These are phyloP conservation scores for Epinotia demarniana DNA, from an alignment of 2,888 invertebrate genomes.

Conservation along the genomic window DNA sequence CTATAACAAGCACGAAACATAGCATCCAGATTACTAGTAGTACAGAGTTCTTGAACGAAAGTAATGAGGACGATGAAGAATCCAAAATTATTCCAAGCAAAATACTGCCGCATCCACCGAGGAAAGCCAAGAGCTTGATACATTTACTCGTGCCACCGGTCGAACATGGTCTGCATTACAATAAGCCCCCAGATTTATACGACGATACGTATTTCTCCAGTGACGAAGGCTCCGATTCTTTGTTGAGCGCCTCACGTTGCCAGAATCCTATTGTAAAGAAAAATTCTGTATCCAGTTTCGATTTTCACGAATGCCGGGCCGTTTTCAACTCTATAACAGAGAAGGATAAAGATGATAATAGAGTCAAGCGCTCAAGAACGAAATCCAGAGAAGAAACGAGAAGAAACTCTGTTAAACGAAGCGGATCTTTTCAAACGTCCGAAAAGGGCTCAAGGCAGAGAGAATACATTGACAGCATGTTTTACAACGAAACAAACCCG, in stretches of 20 bases:
- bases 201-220: slow-evolving; percentile 85
- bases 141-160: slow-evolving; percentile 87
- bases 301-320: slow-evolving; percentile 82
- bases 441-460: slow-evolving; percentile 77
- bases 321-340: slow-evolving; percentile 85
- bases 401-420: slow-evolving; percentile 73
- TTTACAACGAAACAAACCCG: slow-evolving; percentile 80
- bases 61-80: slow-evolving; percentile 82
- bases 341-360: slow-evolving; percentile 72
- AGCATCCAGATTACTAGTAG: slow-evolving; percentile 79
- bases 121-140: slow-evolving; percentile 89
- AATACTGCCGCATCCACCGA: slow-evolving; percentile 92
- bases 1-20: slow-evolving; percentile 82
- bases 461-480: slow-evolving; percentile 85
- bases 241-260: slow-evolving; percentile 86
- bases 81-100: slow-evolving; percentile 91
- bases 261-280: slow-evolving; percentile 72
- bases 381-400: slow-evolving; percentile 72
- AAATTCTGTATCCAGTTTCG: slow-evolving; percentile 69
- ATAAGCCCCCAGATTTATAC: slow-evolving; percentile 81
- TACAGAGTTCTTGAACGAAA: slow-evolving; percentile 79
- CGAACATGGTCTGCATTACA: slow-evolving; percentile 84
- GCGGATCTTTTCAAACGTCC: slow-evolving; percentile 79
- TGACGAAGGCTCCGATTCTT: slow-evolving; percentile 89
- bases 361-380: slow-evolving; percentile 68